These are phyloP conservation scores for Barnardius zonarius DNA, from an alignment of 2,113 vertebrate species.

Conservation along the genomic window DNA sequence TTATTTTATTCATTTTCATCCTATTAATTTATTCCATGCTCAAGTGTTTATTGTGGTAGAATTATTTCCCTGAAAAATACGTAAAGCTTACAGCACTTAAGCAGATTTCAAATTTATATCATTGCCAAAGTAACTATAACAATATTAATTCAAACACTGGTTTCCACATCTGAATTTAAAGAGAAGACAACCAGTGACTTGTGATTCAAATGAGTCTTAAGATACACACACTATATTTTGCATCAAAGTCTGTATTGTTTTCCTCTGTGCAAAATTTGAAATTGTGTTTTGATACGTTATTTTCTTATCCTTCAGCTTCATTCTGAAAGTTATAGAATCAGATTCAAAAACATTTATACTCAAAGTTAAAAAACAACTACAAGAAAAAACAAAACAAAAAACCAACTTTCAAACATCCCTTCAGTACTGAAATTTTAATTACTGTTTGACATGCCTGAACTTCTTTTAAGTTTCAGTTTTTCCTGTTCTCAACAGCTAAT, in stretches of 20 bases:
- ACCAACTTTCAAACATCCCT: background rate
- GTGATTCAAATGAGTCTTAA: background rate
- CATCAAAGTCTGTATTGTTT: background rate
- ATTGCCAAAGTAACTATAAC: background rate
- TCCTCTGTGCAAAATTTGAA: background rate
- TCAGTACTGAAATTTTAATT: background rate
- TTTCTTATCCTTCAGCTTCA: background rate
- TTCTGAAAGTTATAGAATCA: background rate
- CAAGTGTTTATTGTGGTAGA: background rate
- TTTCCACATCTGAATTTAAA: background rate
- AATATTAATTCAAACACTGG: background rate
- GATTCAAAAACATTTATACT: background rate
- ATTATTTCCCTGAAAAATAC: background rate
- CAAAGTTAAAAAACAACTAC: background rate
- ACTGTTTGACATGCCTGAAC: background rate
- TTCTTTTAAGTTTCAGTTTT: background rate
- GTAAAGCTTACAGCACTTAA: background rate
- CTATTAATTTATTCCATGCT: background rate
- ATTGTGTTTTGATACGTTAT: background rate
- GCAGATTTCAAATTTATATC: background rate
- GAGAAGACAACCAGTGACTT: background rate
- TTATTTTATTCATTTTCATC: no score
- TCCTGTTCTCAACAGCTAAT: background rate
- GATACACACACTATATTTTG: background rate
- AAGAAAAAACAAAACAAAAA: background rate